These are phyloP conservation scores for Drusus annulatus DNA, from an alignment of 1,140 invertebrate species.

Conservation along the genomic window DNA sequence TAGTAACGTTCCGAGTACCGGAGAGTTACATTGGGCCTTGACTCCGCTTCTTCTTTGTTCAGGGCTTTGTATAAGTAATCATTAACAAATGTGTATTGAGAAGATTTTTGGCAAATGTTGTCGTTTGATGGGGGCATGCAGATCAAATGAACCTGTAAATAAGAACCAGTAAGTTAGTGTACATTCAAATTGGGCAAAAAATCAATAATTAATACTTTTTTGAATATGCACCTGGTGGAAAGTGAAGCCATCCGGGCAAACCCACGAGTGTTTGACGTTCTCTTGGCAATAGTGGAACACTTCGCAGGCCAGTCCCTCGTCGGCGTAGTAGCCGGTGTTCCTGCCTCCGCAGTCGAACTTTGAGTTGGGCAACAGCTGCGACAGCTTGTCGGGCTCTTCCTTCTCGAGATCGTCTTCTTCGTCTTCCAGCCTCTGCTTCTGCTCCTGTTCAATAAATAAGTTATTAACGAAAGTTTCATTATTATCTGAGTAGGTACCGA, in stretches of 20 bases:
- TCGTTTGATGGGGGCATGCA: slow-evolving; percentile 93
- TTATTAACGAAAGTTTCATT: no score
- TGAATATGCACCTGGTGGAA: slow-evolving; percentile 87
- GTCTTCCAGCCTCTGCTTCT: slow-evolving; percentile 29
- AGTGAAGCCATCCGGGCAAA: slow-evolving; percentile 92
- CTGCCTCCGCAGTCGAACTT: slow-evolving; percentile 86
- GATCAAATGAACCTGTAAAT: slow-evolving; percentile 85
- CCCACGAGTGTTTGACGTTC: slow-evolving; percentile 92
- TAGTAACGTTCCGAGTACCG: slow-evolving; percentile 90
- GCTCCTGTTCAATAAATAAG: slow-evolving; percentile 2
- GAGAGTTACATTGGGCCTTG: slow-evolving; percentile 85
- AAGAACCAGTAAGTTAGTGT: neutral
- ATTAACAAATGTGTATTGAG: slow-evolving; percentile 93
- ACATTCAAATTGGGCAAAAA: no score
- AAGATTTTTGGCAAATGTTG: slow-evolving; percentile 91
- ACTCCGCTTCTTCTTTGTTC: slow-evolving; percentile 85
- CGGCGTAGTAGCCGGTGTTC: slow-evolving; percentile 93
- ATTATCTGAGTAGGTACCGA: no score
- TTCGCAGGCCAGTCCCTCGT: slow-evolving; percentile 90
- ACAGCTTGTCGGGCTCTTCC: slow-evolving; percentile 88
- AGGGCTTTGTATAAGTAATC: slow-evolving; percentile 93
- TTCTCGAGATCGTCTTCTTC: slow-evolving; percentile 78
- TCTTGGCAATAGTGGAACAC: slow-evolving; percentile 96
- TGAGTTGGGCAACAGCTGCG: slow-evolving; percentile 84
- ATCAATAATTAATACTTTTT: no score